These are phyloP conservation scores for Phymorhynchus buccinoides DNA, from an alignment of 1,140 invertebrate genomes.

Conservation along the genomic window DNA sequence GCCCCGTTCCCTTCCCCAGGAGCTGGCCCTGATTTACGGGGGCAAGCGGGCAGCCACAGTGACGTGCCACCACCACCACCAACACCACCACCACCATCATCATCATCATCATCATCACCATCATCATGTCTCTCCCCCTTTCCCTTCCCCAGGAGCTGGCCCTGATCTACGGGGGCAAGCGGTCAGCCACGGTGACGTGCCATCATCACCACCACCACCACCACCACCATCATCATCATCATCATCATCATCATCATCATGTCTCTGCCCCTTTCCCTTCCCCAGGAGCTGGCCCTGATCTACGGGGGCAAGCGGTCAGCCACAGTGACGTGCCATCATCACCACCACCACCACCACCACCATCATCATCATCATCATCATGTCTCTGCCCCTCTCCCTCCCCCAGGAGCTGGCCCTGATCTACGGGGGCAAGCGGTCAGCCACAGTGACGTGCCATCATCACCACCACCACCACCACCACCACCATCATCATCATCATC, in stretches of 20 bases:
- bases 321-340: slow-evolving; percentile 64
- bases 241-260: too few species aligned
- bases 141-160: slow-evolving; percentile 70
- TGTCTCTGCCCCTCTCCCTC: neutral
- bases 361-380: too few species aligned
- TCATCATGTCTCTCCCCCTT: too few species aligned
- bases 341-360: too few species aligned
- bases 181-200: slow-evolving; percentile 71
- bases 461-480: too few species aligned
- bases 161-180: slow-evolving; percentile 66
- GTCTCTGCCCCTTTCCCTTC: too few species aligned
- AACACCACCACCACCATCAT: too few species aligned
- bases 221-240: too few species aligned
- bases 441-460: slow-evolving; percentile 66
- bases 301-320: slow-evolving; percentile 67
- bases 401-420: slow-evolving; percentile 72
- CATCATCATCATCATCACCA: too few species aligned
- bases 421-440: slow-evolving; percentile 66
- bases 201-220: too few species aligned
- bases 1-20: slow-evolving; percentile 54
- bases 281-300: slow-evolving; percentile 72
- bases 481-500: too few species aligned
- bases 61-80: slow-evolving; percentile 64
- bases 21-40: slow-evolving; percentile 70
- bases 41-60: slow-evolving; percentile 69